A percentile compares a stretch with the other conserved stretches of the same genome.
Evolutionary conservation across 2,888 invertebrate species (phyloP).

Genomic region (Apoderus coryli): DNA sequence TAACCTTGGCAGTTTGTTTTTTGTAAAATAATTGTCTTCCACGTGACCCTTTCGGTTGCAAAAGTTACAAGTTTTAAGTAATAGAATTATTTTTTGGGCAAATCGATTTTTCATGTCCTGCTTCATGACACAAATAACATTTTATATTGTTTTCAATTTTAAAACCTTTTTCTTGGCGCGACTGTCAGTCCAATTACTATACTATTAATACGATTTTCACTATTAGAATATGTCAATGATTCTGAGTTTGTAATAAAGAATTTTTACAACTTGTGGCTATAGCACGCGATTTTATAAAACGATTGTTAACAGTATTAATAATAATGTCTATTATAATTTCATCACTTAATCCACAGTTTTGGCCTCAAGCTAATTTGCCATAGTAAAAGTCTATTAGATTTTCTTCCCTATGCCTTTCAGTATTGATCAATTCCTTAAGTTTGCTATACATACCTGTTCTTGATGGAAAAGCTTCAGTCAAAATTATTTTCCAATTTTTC

Average conservation of each 20-base stretch:
- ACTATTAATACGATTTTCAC: neutral
- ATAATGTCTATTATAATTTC: conserved; percentile 2
- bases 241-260: conserved; percentile 4
- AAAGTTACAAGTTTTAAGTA: conserved; percentile 4
- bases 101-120: conserved; percentile 6
- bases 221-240: neutral
- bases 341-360: conserved; percentile 1
- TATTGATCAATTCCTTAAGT: conserved; percentile 6
- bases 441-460: conserved; percentile 5
- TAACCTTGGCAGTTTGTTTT: too few species aligned
- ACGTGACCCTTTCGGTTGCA: conserved; percentile 3
- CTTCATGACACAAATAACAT: conserved; percentile 6
- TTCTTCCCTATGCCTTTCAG: neutral
- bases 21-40: conserved; percentile 2
- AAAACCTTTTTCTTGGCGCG: too few species aligned
- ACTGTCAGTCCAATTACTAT: too few species aligned
- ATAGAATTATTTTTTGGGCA: conserved; percentile 3
- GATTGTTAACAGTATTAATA: conserved; percentile 6
- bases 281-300: conserved; percentile 1
- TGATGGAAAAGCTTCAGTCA: conserved; percentile 6
- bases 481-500: conserved; percentile 6
- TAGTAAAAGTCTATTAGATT: conserved; percentile 3
- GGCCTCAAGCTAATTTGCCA: neutral
- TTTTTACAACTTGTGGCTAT: conserved; percentile 2
- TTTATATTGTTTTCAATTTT: neutral